Conservation (phyloP, 2,797 vertebrate species). For the Aldrovandia affinis region DNA sequence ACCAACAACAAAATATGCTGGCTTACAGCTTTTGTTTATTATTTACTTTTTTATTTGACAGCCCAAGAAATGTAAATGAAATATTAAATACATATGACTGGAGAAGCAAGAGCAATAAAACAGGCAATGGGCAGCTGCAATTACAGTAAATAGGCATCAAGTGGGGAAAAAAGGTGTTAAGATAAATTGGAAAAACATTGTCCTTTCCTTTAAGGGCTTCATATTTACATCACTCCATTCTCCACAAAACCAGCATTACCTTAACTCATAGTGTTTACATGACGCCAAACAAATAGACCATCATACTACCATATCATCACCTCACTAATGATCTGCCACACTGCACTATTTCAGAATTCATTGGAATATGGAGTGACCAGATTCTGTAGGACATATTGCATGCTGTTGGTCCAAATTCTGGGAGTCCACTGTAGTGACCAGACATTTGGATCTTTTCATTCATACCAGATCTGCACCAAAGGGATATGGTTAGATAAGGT, state of each 20-base stretch:
- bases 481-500: too few relatives aligned
- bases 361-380: background rate
- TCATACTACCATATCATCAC: background rate
- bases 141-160: background rate
- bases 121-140: background rate
- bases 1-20: background rate
- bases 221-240: background rate
- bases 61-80: background rate
- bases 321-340: background rate
- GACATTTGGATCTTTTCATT: background rate
- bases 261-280: background rate
- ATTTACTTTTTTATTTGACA: background rate
- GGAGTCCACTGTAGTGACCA: background rate
- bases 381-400: background rate
- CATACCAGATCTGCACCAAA: too few relatives aligned
- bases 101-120: background rate
- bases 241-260: background rate
- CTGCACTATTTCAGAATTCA: background rate
- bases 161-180: background rate
- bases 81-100: background rate
- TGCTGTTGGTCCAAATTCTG: background rate
- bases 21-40: background rate
- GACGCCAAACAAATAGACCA: background rate
- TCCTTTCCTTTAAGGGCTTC: background rate
- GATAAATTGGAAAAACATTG: background rate